Percentiles rank a stretch among this genome's conserved stretches.
Evolutionary conservation across 2,888 invertebrate genomes (phyloP).

Genomic region (Ephialtes manifestator): DNA sequence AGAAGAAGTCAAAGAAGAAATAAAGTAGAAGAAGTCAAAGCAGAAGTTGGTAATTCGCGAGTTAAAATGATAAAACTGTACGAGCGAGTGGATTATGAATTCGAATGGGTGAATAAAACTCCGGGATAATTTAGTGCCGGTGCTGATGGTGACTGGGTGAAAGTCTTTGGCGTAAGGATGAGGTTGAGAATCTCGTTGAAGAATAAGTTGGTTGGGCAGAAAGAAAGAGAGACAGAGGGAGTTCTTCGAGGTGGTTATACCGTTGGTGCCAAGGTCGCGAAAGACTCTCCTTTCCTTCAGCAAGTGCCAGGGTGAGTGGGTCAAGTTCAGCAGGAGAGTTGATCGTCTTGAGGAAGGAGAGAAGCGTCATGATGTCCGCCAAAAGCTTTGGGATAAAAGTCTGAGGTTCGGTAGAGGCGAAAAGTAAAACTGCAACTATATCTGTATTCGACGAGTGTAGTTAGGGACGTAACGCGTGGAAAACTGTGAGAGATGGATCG

Average conservation of each 20-base stretch:
- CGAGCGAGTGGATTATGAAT: conserved; percentile 71
- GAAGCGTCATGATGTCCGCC: neutral
- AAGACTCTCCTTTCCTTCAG: conserved; percentile 47
- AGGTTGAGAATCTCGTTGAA: conserved; percentile 65
- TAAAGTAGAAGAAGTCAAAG: conserved; percentile 16
- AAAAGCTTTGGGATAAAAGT: conserved; percentile 65
- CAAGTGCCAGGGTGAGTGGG: conserved; percentile 67
- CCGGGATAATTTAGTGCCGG: conserved; percentile 68
- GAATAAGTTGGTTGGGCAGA: conserved; percentile 67
- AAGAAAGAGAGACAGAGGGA: conserved; percentile 52
- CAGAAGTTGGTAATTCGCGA: conserved; percentile 44
- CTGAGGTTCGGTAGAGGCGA: conserved; percentile 46
- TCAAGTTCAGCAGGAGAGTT: conserved; percentile 74
- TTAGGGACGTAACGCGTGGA: conserved; percentile 61
- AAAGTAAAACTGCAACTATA: conserved; percentile 59
- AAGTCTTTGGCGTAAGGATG: conserved; percentile 66
- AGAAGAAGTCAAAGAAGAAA: conserved; percentile 35
- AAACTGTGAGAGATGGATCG: conserved; percentile 67
- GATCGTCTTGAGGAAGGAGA: conserved; percentile 55
- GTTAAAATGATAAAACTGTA: conserved; percentile 60
- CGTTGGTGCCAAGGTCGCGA: conserved; percentile 68
- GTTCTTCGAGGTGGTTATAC: conserved; percentile 66
- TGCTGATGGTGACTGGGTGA: conserved; percentile 65
- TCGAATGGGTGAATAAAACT: conserved; percentile 73
- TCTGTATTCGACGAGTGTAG: conserved; percentile 67